Evolutionary conservation across 37 sponge, comb jelly and placozoan species (phyloP).

Genomic region (Axinella damicornis): DNA sequence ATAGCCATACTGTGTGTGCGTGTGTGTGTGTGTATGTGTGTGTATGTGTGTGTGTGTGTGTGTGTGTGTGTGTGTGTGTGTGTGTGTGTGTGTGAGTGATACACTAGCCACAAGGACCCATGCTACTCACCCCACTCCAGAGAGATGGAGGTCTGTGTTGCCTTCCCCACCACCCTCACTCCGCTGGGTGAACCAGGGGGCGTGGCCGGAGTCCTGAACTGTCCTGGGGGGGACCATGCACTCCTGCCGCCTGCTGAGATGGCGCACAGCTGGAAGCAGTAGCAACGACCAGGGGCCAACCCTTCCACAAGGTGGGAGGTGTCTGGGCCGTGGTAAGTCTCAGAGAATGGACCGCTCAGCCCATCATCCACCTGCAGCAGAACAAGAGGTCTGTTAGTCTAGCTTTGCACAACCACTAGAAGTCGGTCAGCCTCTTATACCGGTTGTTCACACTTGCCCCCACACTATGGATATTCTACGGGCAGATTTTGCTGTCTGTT

Average conservation of each 20-base stretch:
- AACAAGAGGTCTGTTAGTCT: no score
- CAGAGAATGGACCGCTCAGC: neutral
- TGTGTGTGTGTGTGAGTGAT: no score
- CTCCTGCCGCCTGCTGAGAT: conserved; percentile 34
- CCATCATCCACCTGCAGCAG: conserved; percentile 20
- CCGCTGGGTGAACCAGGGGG: conserved; percentile 44
- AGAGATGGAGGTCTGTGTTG: conserved; percentile 34
- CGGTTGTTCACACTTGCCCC: no score
- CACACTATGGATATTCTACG: no score
- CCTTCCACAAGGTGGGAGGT: conserved; percentile 11
- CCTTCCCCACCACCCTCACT: conserved; percentile 33
- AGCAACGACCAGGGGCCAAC: conserved; percentile 43
- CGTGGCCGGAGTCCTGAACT: conserved; percentile 43
- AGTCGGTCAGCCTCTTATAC: no score
- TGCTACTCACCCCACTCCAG: conserved; percentile 65
- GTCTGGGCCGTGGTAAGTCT: conserved; percentile 46
- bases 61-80: no score
- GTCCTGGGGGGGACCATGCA: conserved; percentile 38
- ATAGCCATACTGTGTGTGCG: no score
- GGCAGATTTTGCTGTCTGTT: no score
- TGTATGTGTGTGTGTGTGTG: no score
- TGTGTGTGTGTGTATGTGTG: no score
- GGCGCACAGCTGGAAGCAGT: conserved; percentile 56
- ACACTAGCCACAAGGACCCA: no score
- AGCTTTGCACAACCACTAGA: no score